Evolutionary conservation across 2,113 vertebrate genomes (phyloP), one percentile per base, ranked within the genome.

Genomic region (Elephas maximus): DNA sequence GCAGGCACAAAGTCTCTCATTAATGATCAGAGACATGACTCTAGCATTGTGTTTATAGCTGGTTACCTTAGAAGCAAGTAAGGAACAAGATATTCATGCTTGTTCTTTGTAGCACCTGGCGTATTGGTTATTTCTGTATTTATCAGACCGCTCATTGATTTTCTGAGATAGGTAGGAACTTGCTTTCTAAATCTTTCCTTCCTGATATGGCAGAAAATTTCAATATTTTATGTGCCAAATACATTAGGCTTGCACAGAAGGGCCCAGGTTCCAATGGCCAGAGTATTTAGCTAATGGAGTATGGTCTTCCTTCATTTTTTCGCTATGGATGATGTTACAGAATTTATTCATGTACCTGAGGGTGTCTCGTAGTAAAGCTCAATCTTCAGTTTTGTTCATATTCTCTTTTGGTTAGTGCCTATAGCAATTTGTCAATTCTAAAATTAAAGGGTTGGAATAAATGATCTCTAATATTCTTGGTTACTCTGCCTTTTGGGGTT

Each of bases 151-250:
- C 33, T 86, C 63, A 20, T 45, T 71, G 62, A 78, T 63, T 76
- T 69, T 91, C 37, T n/a, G 65, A 90, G 76, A 12, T 48, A 90
- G 62, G 14, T 57, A 24, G 48, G 63, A n/a, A 78, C 44, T 51
- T 82, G 17, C 7, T 90, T 93, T 81, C 81, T 69, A 26, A 87
- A 74, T 73, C 30, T 69, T 91, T 96, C 11, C 65, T 86, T 96
- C 89, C 41, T 71, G 76, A 57, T 28, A 37, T 0, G 45, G 67
- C 18, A 90, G 65, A 92, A 92, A 67, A 84, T 51, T 6, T 80
- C 44, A 95, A 86, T 26, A 41, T 65, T 78, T 37, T 53, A 44
- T n/a, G 23, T 44, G 24, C 53, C 23, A 45, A 60, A 37, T 41
- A 57, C 5, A 74, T 21, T 44, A 74, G 67, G 28, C 28, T 74